Conservation (phyloP, 1,140 invertebrate genomes). For the Caenorhabditis elegans region WBcel235 BX284602.5:11849501-11850000, state of each 20-base stretch:
- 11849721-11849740: neutral
- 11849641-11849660: neutral
- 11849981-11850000: neutral
- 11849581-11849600: neutral
- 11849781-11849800: neutral
- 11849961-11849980: slow-evolving; percentile 71
- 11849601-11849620: too few species aligned
- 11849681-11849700: neutral
- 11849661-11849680: neutral
- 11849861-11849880: slow-evolving; percentile 62
- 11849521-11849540: neutral
- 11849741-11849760: neutral
- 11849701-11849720: neutral
- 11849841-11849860: neutral
- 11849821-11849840: neutral
- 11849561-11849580: slow-evolving; percentile 1
- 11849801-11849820: neutral
- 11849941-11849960: slow-evolving; percentile 85
- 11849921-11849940: slow-evolving; percentile 87
- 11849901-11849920: slow-evolving; percentile 68
- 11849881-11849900: slow-evolving; percentile 53
- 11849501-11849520: too few species aligned
- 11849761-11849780: neutral
- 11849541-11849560: neutral
- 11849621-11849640: neutral